Evolutionary conservation across 1,140 invertebrate genomes (phyloP).

Genomic region (Hylaeus volcanicus): DNA sequence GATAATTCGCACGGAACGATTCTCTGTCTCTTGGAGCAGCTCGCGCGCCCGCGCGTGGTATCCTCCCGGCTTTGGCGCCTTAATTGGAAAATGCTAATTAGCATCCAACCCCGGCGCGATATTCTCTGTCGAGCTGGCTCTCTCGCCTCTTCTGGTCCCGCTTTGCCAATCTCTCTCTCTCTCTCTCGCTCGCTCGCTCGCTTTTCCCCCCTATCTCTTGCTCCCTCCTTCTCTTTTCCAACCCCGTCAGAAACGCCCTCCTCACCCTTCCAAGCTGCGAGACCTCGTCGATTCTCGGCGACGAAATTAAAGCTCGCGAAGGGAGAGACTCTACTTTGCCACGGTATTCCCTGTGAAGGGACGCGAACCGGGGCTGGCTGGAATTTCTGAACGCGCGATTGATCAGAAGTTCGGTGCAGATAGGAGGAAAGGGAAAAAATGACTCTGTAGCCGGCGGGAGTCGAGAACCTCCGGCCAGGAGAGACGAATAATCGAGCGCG

Average conservation of each 20-base stretch:
- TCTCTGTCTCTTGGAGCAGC: constrained; percentile 57
- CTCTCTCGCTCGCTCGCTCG: background rate
- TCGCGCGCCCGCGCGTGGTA: constrained; percentile 28
- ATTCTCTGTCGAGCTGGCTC: constrained; percentile 60
- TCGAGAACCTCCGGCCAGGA: constrained; percentile 6
- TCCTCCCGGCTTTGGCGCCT: constrained; percentile 57
- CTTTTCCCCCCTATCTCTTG: background rate
- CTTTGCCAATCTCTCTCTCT: background rate
- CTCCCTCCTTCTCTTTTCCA: constrained; percentile 2
- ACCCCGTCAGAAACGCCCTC: constrained; percentile 25
- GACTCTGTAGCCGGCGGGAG: background rate
- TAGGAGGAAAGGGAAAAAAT: background rate
- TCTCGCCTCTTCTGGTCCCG: background rate
- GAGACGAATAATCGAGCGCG: background rate
- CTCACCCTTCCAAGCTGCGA: constrained; percentile 16
- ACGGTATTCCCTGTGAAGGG: constrained; percentile 18
- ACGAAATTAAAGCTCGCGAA: constrained; percentile 63
- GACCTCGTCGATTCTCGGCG: constrained; percentile 40
- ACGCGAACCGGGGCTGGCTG: constrained; percentile 6
- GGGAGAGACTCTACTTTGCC: constrained; percentile 48
- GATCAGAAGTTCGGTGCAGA: constrained; percentile 38
- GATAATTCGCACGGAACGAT: constrained; percentile 65
- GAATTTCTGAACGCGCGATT: constrained; percentile 36
- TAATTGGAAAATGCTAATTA: constrained; percentile 70
- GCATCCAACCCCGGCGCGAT: constrained; percentile 63